phyloP scores from a whole-genome alignment of 2,888 invertebrate species.

The Argynnis bischoffii region DNA sequence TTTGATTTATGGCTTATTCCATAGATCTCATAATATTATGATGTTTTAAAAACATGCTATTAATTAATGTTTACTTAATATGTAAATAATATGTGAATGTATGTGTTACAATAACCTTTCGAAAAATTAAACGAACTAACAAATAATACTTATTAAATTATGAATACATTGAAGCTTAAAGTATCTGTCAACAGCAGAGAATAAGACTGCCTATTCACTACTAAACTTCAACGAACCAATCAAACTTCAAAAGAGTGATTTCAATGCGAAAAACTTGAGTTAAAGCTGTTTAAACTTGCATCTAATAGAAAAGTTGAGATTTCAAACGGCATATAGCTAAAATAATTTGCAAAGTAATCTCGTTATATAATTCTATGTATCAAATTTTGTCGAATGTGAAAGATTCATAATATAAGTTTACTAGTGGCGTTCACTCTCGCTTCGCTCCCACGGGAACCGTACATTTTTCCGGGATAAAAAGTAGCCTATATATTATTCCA shows the following conservation, averaged over 20 bases:
- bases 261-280: slow-evolving; percentile 28
- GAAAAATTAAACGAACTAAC: not conserved
- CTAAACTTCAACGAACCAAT: slow-evolving; percentile 46
- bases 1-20: too few species aligned
- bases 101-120: slow-evolving; percentile 24
- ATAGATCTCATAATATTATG: too few species aligned
- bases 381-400: not conserved
- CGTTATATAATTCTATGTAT: slow-evolving; percentile 4
- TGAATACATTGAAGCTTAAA: not conserved
- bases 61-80: too few species aligned
- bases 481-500: too few species aligned
- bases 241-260: slow-evolving; percentile 40
- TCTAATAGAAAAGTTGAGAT: slow-evolving; percentile 7
- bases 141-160: not conserved
- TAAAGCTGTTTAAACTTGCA: slow-evolving; percentile 7
- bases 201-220: slow-evolving; percentile 22
- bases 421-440: too few species aligned
- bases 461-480: too few species aligned
- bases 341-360: slow-evolving; percentile 3
- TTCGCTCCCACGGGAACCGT: too few species aligned
- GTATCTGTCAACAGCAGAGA: slow-evolving; percentile 28
- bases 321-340: not conserved
- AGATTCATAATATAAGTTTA: not conserved
- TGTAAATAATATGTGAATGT: too few species aligned
- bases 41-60: too few species aligned